A percentile compares a stretch with the other conserved stretches of the same genome.
These are phyloP conservation scores for Xenentodon cancila DNA, from an alignment of 2,797 vertebrate genomes.

Conservation along the genomic window DNA sequence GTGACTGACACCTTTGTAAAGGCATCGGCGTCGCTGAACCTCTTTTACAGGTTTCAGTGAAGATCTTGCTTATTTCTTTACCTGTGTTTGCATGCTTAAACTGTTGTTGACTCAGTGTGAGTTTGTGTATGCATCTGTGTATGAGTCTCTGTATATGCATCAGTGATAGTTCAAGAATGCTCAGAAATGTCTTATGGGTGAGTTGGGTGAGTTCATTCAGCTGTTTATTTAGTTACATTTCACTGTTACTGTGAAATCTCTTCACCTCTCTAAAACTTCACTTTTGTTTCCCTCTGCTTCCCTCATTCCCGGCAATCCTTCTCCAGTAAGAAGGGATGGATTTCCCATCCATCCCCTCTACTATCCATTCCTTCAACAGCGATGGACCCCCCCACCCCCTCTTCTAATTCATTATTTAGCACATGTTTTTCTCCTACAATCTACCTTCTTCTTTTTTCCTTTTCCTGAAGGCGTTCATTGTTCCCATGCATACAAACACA, in stretches of 20 bases:
- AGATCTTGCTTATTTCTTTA: too few species aligned
- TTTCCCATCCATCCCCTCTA: slow-evolving; percentile 5
- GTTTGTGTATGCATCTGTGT: slow-evolving; percentile 15
- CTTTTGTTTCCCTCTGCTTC: slow-evolving; percentile 17
- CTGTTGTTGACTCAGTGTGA: slow-evolving; percentile 14
- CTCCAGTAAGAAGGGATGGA: slow-evolving; percentile 13
- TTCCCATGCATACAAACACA: slow-evolving; percentile 37
- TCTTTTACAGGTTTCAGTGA: too few species aligned
- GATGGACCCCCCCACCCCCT: slow-evolving; percentile 12
- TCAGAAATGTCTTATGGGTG: slow-evolving; percentile 64
- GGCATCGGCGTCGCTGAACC: too few species aligned
- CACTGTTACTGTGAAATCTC: slow-evolving; percentile 72
- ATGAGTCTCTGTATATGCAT: slow-evolving; percentile 21
- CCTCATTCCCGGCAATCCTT: slow-evolving; percentile 7
- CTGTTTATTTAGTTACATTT: slow-evolving; percentile 61
- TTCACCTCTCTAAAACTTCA: slow-evolving; percentile 51
- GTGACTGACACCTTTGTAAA: too few species aligned
- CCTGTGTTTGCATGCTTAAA: slow-evolving; percentile 31
- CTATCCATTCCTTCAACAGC: slow-evolving; percentile 12
- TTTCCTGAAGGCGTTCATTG: slow-evolving; percentile 36
- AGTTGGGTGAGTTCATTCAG: slow-evolving; percentile 72
- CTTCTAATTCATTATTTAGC: slow-evolving; percentile 31
- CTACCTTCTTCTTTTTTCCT: not conserved
- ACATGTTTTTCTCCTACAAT: slow-evolving; percentile 5
- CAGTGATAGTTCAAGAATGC: slow-evolving; percentile 51